phyloP scores from a whole-genome alignment of 2,113 vertebrate genomes.

The Damaliscus lunatus region DNA sequence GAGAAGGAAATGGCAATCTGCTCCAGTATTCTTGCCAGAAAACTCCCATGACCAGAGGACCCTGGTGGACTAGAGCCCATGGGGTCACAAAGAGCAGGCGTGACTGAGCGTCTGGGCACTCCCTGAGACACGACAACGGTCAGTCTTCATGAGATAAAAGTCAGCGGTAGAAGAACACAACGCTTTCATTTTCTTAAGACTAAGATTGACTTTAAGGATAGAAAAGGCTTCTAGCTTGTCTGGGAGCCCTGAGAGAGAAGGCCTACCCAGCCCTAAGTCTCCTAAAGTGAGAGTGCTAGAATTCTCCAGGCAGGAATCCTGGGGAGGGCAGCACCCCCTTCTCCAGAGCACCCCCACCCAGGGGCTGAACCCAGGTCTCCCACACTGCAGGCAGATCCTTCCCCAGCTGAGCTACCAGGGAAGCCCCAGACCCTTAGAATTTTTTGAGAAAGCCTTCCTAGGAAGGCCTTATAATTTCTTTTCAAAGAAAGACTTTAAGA shows the following conservation, averaged over 20 bases:
- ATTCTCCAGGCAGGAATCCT: background rate
- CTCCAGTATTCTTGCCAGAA: background rate
- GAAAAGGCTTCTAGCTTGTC: background rate
- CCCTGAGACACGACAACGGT: background rate
- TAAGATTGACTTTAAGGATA: background rate
- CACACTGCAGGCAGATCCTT: accelerated
- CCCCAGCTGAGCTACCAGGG: background rate
- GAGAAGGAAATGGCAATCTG: background rate
- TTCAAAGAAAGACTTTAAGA: background rate
- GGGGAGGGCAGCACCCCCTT: background rate
- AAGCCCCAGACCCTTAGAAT: background rate
- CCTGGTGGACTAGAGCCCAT: background rate
- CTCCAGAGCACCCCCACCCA: background rate
- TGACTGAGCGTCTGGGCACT: background rate
- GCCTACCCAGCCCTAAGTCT: background rate
- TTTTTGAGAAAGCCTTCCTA: background rate
- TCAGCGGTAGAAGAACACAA: background rate
- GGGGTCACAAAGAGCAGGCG: background rate
- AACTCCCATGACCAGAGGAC: background rate
- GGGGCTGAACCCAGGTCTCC: background rate
- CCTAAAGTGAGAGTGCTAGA: background rate
- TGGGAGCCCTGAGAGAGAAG: background rate
- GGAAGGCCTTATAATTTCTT: background rate
- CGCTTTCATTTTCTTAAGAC: background rate
- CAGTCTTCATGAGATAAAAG: background rate